Conservation (phyloP, 2,888 invertebrate genomes). For the Ectobius pallidus region DNA sequence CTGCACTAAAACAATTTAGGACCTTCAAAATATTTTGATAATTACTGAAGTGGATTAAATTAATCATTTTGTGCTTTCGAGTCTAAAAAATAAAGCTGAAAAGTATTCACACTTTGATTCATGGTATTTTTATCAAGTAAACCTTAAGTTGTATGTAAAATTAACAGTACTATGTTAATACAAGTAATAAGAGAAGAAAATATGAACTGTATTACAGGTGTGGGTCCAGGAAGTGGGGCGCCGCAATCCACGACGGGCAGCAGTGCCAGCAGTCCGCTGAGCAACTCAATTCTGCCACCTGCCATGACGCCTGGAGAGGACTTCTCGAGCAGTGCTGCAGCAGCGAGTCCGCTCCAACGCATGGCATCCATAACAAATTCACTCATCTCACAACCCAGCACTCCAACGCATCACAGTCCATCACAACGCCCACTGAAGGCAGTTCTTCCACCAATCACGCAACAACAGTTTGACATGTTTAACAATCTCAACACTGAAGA, state of each 20-base stretch:
- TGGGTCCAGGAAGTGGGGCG: constrained; percentile 21
- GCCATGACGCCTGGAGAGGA: constrained; percentile 85
- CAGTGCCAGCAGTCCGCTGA: constrained; percentile 82
- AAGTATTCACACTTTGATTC: no score
- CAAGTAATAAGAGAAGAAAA: no score
- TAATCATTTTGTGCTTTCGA: no score
- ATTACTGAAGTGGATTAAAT: no score
- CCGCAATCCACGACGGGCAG: constrained; percentile 53
- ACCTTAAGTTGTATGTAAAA: no score
- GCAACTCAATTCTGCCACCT: constrained; percentile 80
- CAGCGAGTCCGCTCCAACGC: constrained; percentile 92
- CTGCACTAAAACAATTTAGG: no score
- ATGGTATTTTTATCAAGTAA: no score
- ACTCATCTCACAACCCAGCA: constrained; percentile 87
- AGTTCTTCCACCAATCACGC: constrained; percentile 96
- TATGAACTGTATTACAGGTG: no score
- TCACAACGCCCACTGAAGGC: constrained; percentile 92
- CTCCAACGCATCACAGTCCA: constrained; percentile 82
- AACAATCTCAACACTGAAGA: constrained; percentile 98
- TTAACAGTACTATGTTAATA: no score
- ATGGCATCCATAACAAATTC: constrained; percentile 99
- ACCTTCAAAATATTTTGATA: no score
- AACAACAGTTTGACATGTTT: constrained; percentile 98
- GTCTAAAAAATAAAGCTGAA: no score
- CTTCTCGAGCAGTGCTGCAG: constrained; percentile 64